Base-by-base conservation (phyloP, 2,113 vertebrate genomes). In the Pelusios castaneus region DNA sequence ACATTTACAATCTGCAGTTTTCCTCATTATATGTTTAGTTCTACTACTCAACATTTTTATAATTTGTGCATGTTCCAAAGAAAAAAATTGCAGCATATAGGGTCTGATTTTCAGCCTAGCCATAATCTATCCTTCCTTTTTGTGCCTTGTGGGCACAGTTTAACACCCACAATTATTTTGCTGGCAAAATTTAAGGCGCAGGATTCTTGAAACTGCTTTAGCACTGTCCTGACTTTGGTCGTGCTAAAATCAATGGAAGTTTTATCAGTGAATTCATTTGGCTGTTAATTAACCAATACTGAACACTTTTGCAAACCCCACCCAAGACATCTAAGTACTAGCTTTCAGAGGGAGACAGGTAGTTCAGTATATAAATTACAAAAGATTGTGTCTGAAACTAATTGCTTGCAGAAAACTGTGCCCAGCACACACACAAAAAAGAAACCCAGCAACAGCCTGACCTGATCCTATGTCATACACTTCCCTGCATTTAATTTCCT, bases 151-250 rank as follows among this genome's bases (percentile, higher is more conserved):
- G 60, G 63, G 43, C 31, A 51, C 8, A 82, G 3, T 83, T 85
- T 10, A 63, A 6, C 10, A 75, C 24, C 9, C 31, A 63, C 7
- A n/a, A 6, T 0, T 17, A n/a, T 79, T 85, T 96, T 47, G 41
- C 84, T 43, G 88, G 82, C 47, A 55, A 89, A 94, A 84, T 49
- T 4, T 67, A 75, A 83, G 75, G 4, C 47, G 11, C 12, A 77
- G 31, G 13, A 80, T 91, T 94, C 95, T 92, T 58, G 88, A 45
- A 88, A 78, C 43, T 92, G 77, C 4, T 84, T n/a, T 91, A 51
- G 0, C 27, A 55, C 3, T 38, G 8, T 49, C 89, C 92, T 88
- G 78, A 12, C 47, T 22, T 70, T 84, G 14, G 78, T 93, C 92
- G 34, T 85, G 58, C 6, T 73, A 6, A 73, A 43, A 22, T 47